phyloP scores from a whole-genome alignment of 2,888 invertebrate species.

The Orgyia antiqua region DNA sequence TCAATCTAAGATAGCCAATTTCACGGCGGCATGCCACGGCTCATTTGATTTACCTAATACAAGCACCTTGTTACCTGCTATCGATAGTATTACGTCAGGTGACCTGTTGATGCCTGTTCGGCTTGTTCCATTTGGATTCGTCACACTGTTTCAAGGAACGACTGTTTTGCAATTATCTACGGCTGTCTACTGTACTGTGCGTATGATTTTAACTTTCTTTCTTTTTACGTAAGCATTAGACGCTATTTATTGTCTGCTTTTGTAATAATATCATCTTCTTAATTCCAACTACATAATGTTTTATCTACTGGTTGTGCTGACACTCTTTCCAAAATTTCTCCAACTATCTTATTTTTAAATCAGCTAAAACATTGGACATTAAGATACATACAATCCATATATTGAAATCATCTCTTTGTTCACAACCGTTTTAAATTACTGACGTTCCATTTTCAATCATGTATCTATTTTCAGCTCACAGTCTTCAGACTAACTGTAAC shows the following conservation, averaged over 20 bases:
- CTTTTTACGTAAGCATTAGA: conserved; percentile 37
- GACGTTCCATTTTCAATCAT: no score
- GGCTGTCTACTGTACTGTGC: conserved; percentile 30
- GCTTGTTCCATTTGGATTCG: conserved; percentile 37
- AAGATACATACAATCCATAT: no score
- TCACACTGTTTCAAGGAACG: conserved; percentile 35
- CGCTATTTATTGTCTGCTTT: conserved; percentile 17
- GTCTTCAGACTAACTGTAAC: no score
- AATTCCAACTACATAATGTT: no score
- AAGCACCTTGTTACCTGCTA: conserved; percentile 42
- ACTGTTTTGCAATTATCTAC: conserved; percentile 45
- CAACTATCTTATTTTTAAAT: no score
- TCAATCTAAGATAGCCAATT: conserved; percentile 45
- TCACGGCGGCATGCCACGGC: conserved; percentile 43
- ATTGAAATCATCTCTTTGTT: no score
- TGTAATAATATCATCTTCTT: conserved; percentile 16
- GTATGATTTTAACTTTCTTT: conserved; percentile 35
- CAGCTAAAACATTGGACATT: no score
- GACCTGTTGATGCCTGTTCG: conserved; percentile 23
- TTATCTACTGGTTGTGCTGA: no score
- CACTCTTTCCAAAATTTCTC: no score
- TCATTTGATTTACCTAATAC: conserved; percentile 50
- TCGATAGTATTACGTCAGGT: conserved; percentile 36
- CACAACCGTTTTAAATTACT: no score
- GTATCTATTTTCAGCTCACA: no score